A percentile compares a stretch with the other conserved stretches of the same genome.
phyloP scores from a whole-genome alignment of 1,140 invertebrate species.

The Brachionus koreanus region DNA sequence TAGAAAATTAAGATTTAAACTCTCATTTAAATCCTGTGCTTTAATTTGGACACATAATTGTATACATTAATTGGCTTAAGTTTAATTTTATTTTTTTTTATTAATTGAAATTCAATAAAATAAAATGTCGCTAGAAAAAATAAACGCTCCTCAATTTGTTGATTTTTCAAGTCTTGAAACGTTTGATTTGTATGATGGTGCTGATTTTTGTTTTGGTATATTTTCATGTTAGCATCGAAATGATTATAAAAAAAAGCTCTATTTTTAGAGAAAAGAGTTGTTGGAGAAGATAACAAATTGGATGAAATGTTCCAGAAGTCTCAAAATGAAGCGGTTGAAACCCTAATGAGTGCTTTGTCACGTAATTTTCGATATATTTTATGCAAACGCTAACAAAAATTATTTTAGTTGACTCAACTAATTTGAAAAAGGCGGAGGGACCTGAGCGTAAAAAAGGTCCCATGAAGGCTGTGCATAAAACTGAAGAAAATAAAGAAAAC shows the following conservation, averaged over 20 bases:
- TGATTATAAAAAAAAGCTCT: background rate
- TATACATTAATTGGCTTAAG: background rate
- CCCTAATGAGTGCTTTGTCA: background rate
- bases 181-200: conserved; percentile 29
- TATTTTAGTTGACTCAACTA: background rate
- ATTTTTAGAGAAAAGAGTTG: conserved; percentile 20
- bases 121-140: conserved; percentile 47
- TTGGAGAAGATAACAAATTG: conserved; percentile 9
- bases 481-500: background rate
- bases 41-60: background rate
- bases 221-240: background rate
- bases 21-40: background rate
- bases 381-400: background rate
- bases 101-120: background rate
- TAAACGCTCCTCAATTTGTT: conserved; percentile 47
- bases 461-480: conserved; percentile 5
- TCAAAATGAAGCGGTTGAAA: background rate
- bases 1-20: background rate
- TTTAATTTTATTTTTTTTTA: background rate
- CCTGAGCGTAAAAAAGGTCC: background rate
- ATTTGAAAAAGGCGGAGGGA: background rate
- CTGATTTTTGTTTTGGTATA: conserved; percentile 45
- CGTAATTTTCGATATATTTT: background rate
- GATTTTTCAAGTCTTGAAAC: conserved; percentile 16
- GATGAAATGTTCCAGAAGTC: background rate